A percentile compares a stretch with the other conserved stretches of the same genome.
These are phyloP conservation scores for Ctenoplectra terminalis DNA, from an alignment of 1,140 invertebrate species.

Conservation along the genomic window DNA sequence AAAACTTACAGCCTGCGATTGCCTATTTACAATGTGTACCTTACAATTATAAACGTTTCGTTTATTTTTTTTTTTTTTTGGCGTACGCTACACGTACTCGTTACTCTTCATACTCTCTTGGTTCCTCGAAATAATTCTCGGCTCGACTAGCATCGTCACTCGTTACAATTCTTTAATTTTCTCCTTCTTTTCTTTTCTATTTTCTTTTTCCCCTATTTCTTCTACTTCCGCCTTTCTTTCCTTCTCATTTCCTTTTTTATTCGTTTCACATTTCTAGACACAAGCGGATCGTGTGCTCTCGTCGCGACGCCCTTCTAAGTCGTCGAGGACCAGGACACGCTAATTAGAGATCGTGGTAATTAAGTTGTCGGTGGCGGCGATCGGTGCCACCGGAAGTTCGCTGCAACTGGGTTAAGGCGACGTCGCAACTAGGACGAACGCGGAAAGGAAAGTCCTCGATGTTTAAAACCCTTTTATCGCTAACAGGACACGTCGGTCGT, in stretches of 20 bases:
- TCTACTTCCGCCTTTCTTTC: background rate
- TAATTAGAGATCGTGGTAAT: conserved; percentile 40
- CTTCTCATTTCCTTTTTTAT: background rate
- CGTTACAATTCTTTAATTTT: conserved; percentile 36
- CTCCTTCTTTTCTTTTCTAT: background rate
- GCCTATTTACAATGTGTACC: conserved; percentile 44
- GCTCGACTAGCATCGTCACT: conserved; percentile 62
- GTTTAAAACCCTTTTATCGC: background rate
- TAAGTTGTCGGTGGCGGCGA: conserved; percentile 23
- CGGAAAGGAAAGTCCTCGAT: background rate
- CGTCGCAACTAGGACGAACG: background rate
- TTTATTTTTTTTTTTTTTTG: conserved; percentile 2
- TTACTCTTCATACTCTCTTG: conserved; percentile 7
- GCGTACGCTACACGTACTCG: conserved; percentile 9
- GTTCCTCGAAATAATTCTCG: conserved; percentile 30
- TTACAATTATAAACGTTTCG: conserved; percentile 31
- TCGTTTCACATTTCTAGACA: background rate
- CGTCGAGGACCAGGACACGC: conserved; percentile 13
- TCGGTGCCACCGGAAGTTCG: conserved; percentile 38
- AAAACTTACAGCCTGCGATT: conserved; percentile 30
- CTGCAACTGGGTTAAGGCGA: conserved; percentile 35
- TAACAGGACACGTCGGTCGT: too few relatives aligned
- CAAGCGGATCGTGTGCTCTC: conserved; percentile 4
- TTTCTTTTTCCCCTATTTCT: background rate
- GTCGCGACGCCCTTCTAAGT: conserved; percentile 14